phyloP scores from a whole-genome alignment of 2,113 vertebrate genomes.

The Hiodon tergisus region DNA sequence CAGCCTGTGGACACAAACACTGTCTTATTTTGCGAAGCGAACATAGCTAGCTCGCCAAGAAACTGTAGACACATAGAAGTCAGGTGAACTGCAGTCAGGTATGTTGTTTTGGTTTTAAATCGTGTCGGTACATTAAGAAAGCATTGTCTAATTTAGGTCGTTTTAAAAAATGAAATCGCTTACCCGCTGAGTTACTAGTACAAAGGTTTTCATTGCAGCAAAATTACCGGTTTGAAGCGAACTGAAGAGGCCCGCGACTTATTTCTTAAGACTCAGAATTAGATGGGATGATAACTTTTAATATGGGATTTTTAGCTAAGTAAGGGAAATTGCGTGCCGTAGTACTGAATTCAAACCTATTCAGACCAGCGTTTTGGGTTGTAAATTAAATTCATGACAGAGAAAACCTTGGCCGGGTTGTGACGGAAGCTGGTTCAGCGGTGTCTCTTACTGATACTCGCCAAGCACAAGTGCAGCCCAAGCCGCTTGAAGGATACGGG shows the following conservation, averaged over 20 bases:
- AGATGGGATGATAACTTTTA: slow-evolving; percentile 20
- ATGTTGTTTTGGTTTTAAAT: not conserved
- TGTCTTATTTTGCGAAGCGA: slow-evolving; percentile 23
- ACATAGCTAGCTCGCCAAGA: not conserved
- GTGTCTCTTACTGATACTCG: slow-evolving; percentile 61
- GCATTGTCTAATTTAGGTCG: not conserved
- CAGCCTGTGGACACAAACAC: slow-evolving; percentile 26
- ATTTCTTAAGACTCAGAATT: slow-evolving; percentile 20
- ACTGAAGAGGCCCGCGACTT: slow-evolving; percentile 56
- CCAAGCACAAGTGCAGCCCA: slow-evolving; percentile 49
- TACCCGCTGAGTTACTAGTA: slow-evolving; percentile 14
- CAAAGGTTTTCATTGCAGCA: slow-evolving; percentile 58
- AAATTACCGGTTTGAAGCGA: slow-evolving; percentile 56
- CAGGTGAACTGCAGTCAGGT: slow-evolving; percentile 28
- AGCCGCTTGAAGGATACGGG: slow-evolving; percentile 55
- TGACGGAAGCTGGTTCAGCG: slow-evolving; percentile 59
- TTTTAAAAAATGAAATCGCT: slow-evolving; percentile 32
- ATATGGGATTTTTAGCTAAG: not conserved
- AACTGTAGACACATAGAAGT: not conserved
- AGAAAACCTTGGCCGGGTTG: slow-evolving; percentile 42
- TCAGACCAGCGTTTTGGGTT: slow-evolving; percentile 16
- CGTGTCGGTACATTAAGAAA: not conserved
- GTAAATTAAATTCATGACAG: not conserved
- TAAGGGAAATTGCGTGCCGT: not conserved
- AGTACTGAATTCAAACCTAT: not conserved